These are phyloP conservation scores for Heterodera carotae DNA, from an alignment of 1,140 invertebrate species.

Conservation along the genomic window DNA sequence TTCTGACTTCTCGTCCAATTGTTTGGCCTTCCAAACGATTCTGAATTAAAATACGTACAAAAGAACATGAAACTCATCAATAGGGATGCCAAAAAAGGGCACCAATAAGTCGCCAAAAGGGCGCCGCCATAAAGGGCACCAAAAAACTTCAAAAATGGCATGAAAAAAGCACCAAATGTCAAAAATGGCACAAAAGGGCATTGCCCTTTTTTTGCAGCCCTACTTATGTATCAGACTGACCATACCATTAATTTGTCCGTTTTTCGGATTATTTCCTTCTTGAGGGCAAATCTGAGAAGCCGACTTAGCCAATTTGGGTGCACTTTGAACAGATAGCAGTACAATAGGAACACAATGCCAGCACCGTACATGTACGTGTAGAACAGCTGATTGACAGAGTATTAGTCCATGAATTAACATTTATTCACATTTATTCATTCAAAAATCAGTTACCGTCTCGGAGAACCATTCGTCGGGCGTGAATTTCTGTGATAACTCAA, in stretches of 20 bases:
- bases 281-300: constrained; percentile 32
- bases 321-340: constrained; percentile 62
- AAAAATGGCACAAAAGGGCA: no score
- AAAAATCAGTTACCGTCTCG: constrained; percentile 53
- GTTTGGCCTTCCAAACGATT: constrained; percentile 13
- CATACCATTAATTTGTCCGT: background rate
- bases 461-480: constrained; percentile 57
- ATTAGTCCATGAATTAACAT: no score
- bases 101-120: no score
- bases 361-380: constrained; percentile 62
- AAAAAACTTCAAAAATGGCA: constrained; percentile 11
- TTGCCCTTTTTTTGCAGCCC: no score
- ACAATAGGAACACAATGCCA: constrained; percentile 59
- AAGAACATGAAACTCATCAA: no score
- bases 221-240: no score
- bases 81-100: no score
- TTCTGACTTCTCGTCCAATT: constrained; percentile 38
- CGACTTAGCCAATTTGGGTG: constrained; percentile 56
- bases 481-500: constrained; percentile 64
- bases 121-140: no score
- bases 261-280: constrained; percentile 22
- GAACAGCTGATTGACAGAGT: constrained; percentile 55
- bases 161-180: no score
- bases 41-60: no score
- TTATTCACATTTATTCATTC: constrained; percentile 17